These are phyloP conservation scores for Enteromius anoplus DNA, from an alignment of 2,797 vertebrate genomes.

Conservation along the genomic window DNA sequence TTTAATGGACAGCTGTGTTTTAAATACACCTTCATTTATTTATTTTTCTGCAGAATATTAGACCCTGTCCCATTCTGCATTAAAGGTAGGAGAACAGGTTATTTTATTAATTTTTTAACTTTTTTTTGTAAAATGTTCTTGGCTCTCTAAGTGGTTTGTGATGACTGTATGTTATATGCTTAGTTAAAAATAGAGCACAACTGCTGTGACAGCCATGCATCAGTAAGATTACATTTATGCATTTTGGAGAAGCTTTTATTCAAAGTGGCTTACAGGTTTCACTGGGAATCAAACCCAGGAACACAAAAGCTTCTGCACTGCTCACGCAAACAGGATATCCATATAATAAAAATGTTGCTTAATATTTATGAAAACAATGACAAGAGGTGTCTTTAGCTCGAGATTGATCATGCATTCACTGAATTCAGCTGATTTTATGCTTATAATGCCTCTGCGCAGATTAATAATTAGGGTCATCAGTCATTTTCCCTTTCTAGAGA, in stretches of 20 bases:
- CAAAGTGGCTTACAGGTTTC: neutral
- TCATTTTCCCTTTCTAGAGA: slow-evolving; percentile 37
- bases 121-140: slow-evolving; percentile 35
- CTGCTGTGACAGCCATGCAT: neutral
- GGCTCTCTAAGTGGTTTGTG: neutral
- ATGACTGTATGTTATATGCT: neutral
- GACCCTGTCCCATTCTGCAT: slow-evolving; percentile 64
- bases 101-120: neutral
- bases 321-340: slow-evolving; percentile 5
- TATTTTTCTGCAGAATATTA: slow-evolving; percentile 66
- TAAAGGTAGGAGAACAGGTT: slow-evolving; percentile 72
- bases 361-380: slow-evolving; percentile 38
- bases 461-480: slow-evolving; percentile 50
- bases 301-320: neutral
- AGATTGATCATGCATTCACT: slow-evolving; percentile 41
- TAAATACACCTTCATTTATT: slow-evolving; percentile 18
- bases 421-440: slow-evolving; percentile 40
- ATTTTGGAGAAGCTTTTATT: slow-evolving; percentile 2
- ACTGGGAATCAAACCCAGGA: neutral
- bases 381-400: slow-evolving; percentile 34
- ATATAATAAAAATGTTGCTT: slow-evolving; percentile 43
- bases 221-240: neutral
- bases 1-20: neutral
- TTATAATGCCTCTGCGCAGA: slow-evolving; percentile 42
- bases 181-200: neutral